Evolutionary conservation across 2,797 vertebrate genomes (phyloP), one percentile per base, ranked within the genome.

Genomic region (Nasua narica): DNA sequence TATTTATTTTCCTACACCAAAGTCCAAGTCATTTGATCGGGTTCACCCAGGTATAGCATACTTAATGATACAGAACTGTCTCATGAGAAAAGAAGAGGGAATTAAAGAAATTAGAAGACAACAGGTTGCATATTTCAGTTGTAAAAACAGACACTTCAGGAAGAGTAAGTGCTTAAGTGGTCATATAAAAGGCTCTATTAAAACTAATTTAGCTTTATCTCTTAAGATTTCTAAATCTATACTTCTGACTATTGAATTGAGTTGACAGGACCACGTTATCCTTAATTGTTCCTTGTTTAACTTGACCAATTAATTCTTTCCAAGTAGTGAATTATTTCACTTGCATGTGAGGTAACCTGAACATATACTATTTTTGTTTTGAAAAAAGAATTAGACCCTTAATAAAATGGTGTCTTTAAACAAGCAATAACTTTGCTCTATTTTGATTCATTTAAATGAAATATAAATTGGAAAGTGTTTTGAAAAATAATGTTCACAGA

Each of bases 121-220:
- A 89, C 91, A 94, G n/a, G 91, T 85, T 93, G 67, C 54, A 95
- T 96, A 95, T 78, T 97, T 69, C 88, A 67, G 29, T 67, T 92
- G 60, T 87, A 92, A 85, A 95, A 96, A 79, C n/a, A 97, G 78
- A 91, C 37, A 88, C 72, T 74, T 95, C 93, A 40, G 40, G 32
- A 96, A 97, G 96, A 46, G 58, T 74, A 74, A 94, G 13, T 81
- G 46, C 52, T 87, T 97, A 95, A 97, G 52, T 78, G 77, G 72
- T 95, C 81, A 93, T n/a, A 96, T 40, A 91, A 94, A 97, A 95
- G 90, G 62, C 84, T 74, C 72, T 94, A 81, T 94, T 97, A 93
- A 95, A 97, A 90, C 91, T 83, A 95, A 90, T 86, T 87, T 96
- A 94, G 81, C 43, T 74, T 90, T 78, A 4, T 81, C 67, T 94